Evolutionary conservation across 2,888 invertebrate genomes (phyloP).

Genomic region (Drosophila hamatofila): DNA sequence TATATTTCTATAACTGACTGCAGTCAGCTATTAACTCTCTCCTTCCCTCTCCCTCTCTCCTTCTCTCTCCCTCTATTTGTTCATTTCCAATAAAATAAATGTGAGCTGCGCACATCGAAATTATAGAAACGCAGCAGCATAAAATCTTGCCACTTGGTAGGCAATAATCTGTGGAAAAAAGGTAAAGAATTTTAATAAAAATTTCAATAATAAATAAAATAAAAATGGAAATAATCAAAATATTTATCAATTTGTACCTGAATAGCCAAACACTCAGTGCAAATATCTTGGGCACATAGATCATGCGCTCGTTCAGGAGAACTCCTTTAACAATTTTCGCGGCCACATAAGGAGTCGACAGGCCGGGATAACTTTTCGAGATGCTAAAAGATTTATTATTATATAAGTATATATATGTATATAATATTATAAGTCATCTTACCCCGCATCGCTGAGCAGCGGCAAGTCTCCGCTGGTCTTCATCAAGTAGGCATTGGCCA

Average conservation of each 20-base stretch:
- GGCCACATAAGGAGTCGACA: constrained; percentile 84
- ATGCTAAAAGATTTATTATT: constrained; percentile 57
- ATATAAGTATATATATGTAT: neutral
- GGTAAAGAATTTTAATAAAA: constrained; percentile 27
- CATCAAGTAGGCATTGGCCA: constrained; percentile 85
- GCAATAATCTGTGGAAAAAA: constrained; percentile 72
- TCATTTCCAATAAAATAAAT: constrained; percentile 84
- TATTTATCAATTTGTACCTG: constrained; percentile 60
- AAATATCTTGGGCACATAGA: constrained; percentile 84
- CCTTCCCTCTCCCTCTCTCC: neutral
- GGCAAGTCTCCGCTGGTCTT: constrained; percentile 84
- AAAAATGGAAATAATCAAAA: too few species aligned
- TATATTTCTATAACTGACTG: constrained; percentile 7
- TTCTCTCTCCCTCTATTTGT: neutral
- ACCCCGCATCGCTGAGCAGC: constrained; percentile 83
- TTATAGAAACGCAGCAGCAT: constrained; percentile 82
- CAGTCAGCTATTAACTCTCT: neutral
- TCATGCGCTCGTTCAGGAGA: constrained; percentile 82
- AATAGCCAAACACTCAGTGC: constrained; percentile 83
- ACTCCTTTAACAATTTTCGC: constrained; percentile 83
- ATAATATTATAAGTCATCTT: constrained; percentile 31
- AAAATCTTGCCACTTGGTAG: constrained; percentile 84
- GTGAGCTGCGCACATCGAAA: constrained; percentile 82
- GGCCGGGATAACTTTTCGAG: constrained; percentile 82
- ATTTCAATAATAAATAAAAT: neutral